Base-by-base conservation (phyloP, 2,797 vertebrate species). In the Martes flavigula region DNA sequence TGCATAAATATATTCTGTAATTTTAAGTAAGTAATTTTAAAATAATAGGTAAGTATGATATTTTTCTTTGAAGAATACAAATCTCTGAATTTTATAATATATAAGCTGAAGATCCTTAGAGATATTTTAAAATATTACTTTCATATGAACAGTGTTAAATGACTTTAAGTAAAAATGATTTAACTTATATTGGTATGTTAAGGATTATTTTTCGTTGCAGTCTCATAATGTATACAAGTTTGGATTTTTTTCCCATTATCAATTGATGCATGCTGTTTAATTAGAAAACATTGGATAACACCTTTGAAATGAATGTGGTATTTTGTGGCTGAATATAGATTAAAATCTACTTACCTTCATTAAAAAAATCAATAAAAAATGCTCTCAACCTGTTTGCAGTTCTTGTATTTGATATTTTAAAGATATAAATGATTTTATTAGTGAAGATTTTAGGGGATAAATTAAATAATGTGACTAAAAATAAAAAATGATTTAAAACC, bases 381-480 rank as follows among this genome's bases (percentile, higher is more conserved):
- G 62, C n/a, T 93, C 15, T 84, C 54, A 58, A 8, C 14, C 13
- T 95, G 32, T 77, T 91, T 91, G 38, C 46, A 90, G 51, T 87
- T 93, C 25, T 64, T 95, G 54, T 17, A 48, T 91, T 94, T 93
- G 54, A 11, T 86, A 82, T 51, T 90, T 86, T 21, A 89, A 90
- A 68, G 89, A 82, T n/a, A 46, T 48, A 79, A 70, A 58, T 43
- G 40, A 56, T 82, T 58, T 85, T 70, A 51, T 81, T 75, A 54
- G 23, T 90, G n/a, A 83, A 87, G 88, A 48, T 66, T 91, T 94
- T 87, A 82, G 56, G 43, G n/a, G 20, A 35, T 60, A 88, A 91
- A 60, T 84, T 58, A 82, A 92, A 84, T 23, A 88, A 30, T 81
- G 12, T 54, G 20, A 70, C 27, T 68, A 21, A 95, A 92, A 56